A percentile compares a stretch with the other conserved stretches of the same genome.
These are phyloP conservation scores for Solea solea DNA, from an alignment of 2,113 vertebrate genomes.

Conservation along the genomic window DNA sequence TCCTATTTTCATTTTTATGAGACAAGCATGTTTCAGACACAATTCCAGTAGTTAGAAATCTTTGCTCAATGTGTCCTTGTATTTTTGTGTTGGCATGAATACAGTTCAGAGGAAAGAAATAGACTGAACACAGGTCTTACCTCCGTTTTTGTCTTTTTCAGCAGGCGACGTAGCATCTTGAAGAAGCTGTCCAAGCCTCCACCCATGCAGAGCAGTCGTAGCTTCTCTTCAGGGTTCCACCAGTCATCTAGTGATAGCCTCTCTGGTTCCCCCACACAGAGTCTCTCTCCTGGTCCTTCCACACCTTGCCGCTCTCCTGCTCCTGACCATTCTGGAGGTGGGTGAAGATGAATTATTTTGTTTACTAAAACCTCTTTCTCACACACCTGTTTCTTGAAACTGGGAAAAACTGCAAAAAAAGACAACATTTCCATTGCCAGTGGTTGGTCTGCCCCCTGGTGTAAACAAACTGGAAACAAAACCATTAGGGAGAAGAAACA, in stretches of 20 bases:
- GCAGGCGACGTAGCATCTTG: constrained; percentile 85
- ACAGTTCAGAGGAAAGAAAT: background rate
- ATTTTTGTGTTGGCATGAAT: background rate
- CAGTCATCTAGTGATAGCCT: constrained; percentile 94
- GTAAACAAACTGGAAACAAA: too few species aligned
- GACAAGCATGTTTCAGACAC: background rate
- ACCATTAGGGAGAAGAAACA: too few species aligned
- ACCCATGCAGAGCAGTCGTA: constrained; percentile 90
- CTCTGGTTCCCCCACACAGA: constrained; percentile 91
- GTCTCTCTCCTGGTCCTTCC: constrained; percentile 87
- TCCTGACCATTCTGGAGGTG: constrained; percentile 86
- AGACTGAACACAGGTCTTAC: background rate
- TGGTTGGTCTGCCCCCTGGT: too few species aligned
- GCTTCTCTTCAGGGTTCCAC: constrained; percentile 92
- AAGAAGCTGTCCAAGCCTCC: constrained; percentile 91
- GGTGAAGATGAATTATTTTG: background rate
- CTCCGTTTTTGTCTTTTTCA: constrained; percentile 14
- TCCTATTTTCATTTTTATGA: background rate
- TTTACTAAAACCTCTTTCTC: background rate
- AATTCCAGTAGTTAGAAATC: too few species aligned
- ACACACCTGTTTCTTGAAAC: background rate
- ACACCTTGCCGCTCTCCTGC: constrained; percentile 88
- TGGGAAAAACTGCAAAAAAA: too few species aligned
- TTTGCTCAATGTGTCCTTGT: too few species aligned
- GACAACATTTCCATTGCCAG: too few species aligned